Percentiles rank a stretch among this genome's conserved stretches.
Evolutionary conservation across 64 coral and sea anemone species (phyloP).

Genomic region (Montipora foliosa): DNA sequence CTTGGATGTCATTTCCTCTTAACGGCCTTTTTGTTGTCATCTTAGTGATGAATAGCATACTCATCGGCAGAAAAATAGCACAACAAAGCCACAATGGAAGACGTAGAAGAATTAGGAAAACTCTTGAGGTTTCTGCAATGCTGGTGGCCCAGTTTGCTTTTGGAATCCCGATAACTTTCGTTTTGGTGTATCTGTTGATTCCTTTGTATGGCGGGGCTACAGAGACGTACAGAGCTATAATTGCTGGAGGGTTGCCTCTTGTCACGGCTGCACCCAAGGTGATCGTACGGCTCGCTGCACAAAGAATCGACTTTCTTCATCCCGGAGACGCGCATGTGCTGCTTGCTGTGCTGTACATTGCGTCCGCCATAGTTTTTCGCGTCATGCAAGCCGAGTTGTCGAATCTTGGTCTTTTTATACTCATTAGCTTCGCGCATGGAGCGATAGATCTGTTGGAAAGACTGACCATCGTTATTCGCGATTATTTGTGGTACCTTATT

Average conservation of each 20-base stretch:
- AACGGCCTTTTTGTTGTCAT: constrained; percentile 50
- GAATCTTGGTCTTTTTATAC: constrained; percentile 51
- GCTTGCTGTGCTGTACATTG: constrained; percentile 50
- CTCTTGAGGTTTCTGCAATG: constrained; percentile 17
- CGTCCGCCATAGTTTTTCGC: constrained; percentile 73
- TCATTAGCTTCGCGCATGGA: constrained; percentile 58
- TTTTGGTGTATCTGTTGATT: constrained; percentile 10
- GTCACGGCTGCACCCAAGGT: constrained; percentile 64
- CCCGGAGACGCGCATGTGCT: constrained; percentile 75
- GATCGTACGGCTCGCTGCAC: constrained; percentile 73
- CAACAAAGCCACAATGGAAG: not conserved
- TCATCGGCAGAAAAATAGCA: constrained; percentile 44
- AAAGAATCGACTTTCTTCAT: constrained; percentile 71
- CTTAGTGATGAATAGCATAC: constrained; percentile 30
- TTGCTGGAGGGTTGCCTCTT: constrained; percentile 49
- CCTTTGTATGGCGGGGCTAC: constrained; percentile 22
- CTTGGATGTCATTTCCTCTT: constrained; percentile 77
- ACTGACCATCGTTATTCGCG: constrained; percentile 78
- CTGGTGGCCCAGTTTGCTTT: constrained; percentile 57
- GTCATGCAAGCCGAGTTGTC: constrained; percentile 83
- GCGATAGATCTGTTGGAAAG: constrained; percentile 77
- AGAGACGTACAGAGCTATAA: not conserved
- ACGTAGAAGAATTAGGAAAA: not conserved
- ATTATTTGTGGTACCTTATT: constrained; percentile 73
- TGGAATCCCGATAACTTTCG: constrained; percentile 6